Conservation (phyloP, 2,888 invertebrate genomes). For the Heliconius sara region DNA sequence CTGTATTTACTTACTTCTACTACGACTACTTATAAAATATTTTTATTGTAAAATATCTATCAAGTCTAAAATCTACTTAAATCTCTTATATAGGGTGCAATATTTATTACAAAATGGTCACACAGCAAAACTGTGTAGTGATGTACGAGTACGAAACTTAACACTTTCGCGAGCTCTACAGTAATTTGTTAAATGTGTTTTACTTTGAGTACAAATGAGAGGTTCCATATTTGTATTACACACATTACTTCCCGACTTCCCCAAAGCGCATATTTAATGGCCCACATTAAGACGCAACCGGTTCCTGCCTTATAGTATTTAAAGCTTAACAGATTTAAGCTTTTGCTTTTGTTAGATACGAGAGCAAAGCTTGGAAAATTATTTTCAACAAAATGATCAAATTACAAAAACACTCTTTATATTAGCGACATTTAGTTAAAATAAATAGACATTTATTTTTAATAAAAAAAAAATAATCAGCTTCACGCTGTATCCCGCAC, state of each 20-base stretch:
- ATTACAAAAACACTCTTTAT: background rate
- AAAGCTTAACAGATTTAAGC: slow-evolving; percentile 21
- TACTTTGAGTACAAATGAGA: slow-evolving; percentile 26
- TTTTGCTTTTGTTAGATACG: background rate
- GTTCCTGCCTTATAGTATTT: slow-evolving; percentile 10
- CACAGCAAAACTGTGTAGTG: background rate
- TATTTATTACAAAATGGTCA: slow-evolving; percentile 4
- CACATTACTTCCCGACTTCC: slow-evolving; percentile 17
- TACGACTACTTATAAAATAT: too few relatives aligned
- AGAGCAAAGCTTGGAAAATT: background rate
- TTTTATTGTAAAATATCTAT: too few relatives aligned
- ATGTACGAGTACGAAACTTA: slow-evolving; percentile 10
- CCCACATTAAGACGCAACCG: slow-evolving; percentile 2
- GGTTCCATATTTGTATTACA: slow-evolving; percentile 23
- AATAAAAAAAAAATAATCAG: too few relatives aligned
- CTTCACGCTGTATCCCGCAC: too few relatives aligned
- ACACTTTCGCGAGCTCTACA: slow-evolving; percentile 3
- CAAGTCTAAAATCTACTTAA: too few relatives aligned
- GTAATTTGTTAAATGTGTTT: slow-evolving; percentile 24
- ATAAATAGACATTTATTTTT: too few relatives aligned
- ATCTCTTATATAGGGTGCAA: background rate
- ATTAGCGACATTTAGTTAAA: too few relatives aligned
- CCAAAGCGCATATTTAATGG: slow-evolving; percentile 19
- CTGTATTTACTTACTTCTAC: too few relatives aligned
- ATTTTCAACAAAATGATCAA: background rate